These are phyloP conservation scores for Phoenicopterus ruber DNA, from an alignment of 2,113 vertebrate species.

Conservation along the genomic window DNA sequence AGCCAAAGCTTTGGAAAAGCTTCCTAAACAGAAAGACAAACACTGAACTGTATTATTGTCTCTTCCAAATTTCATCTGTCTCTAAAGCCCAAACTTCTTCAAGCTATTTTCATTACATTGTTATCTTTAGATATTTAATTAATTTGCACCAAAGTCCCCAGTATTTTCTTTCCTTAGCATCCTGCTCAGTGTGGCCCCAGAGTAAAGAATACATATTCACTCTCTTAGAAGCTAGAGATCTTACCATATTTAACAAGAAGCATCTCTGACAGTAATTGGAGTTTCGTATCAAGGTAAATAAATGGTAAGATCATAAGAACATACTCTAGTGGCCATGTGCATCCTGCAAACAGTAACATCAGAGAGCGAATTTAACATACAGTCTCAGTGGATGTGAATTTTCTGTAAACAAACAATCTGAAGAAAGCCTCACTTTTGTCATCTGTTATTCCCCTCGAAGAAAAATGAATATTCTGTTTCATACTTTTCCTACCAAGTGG, in stretches of 20 bases:
- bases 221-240: conserved; percentile 65
- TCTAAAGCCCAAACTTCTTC: conserved; percentile 57
- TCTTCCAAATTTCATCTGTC: conserved; percentile 25
- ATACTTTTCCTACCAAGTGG: conserved; percentile 67
- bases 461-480: conserved; percentile 82
- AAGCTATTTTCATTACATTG: conserved; percentile 44
- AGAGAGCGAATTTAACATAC: conserved; percentile 77
- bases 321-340: conserved; percentile 71
- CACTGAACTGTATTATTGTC: not conserved
- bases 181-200: conserved; percentile 55
- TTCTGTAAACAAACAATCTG: conserved; percentile 77
- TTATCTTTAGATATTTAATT: conserved; percentile 74
- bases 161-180: conserved; percentile 55
- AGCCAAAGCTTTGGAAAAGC: not conserved
- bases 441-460: conserved; percentile 75
- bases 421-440: conserved; percentile 76
- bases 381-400: conserved; percentile 72
- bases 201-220: conserved; percentile 73
- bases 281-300: conserved; percentile 78
- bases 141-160: conserved; percentile 69
- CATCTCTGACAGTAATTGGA: conserved; percentile 79
- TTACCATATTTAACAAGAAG: conserved; percentile 77
- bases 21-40: not conserved
- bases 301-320: conserved; percentile 75
- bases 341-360: conserved; percentile 78